Percentiles rank a stretch among this genome's conserved stretches.
Conservation (phyloP, 2,888 invertebrate genomes). For the Hedya salicella region DNA sequence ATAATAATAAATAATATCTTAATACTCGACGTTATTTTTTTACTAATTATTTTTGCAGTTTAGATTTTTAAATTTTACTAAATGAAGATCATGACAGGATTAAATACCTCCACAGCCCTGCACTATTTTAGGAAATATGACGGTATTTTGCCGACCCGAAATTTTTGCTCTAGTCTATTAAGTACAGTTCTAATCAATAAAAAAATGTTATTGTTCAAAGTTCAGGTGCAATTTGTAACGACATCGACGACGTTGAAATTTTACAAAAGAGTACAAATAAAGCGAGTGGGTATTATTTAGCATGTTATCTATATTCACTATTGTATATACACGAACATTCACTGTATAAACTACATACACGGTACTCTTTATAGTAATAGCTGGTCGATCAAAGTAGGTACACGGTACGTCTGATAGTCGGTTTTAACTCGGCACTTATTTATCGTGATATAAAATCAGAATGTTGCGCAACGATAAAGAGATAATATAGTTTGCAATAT, state of each 20-base stretch:
- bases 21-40: too few species aligned
- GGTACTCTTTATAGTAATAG: constrained; percentile 29
- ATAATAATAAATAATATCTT: too few species aligned
- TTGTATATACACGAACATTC: constrained; percentile 36
- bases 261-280: constrained; percentile 27
- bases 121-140: too few species aligned
- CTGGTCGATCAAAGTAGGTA: constrained; percentile 22
- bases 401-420: constrained; percentile 36
- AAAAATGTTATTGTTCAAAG: constrained; percentile 38
- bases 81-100: too few species aligned
- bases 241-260: constrained; percentile 28
- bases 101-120: too few species aligned
- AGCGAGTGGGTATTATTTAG: constrained; percentile 38
- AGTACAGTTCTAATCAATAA: constrained; percentile 9
- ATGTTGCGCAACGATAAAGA: neutral
- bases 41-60: too few species aligned
- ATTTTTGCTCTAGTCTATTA: too few species aligned
- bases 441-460: neutral
- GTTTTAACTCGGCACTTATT: neutral
- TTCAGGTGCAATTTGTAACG: constrained; percentile 27
- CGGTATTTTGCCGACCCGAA: too few species aligned
- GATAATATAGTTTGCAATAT: neutral
- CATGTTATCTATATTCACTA: constrained; percentile 32
- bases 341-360: constrained; percentile 40
- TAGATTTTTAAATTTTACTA: too few species aligned